These are phyloP conservation scores for Euschistus heros DNA, from an alignment of 1,140 invertebrate genomes.

Conservation along the genomic window DNA sequence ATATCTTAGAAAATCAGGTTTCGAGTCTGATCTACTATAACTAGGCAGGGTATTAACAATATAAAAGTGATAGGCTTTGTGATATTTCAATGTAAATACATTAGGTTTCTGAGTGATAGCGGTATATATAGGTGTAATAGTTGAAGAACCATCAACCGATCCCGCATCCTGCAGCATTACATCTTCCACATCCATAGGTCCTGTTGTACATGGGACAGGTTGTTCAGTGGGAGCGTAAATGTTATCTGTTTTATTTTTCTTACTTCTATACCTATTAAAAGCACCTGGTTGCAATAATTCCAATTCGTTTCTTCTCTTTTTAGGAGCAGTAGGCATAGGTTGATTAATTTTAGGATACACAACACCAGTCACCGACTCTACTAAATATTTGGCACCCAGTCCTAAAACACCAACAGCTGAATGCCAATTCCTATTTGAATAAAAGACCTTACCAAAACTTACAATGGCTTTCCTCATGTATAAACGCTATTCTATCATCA, in stretches of 20 bases:
- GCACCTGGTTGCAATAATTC: no score
- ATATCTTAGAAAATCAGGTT: not conserved
- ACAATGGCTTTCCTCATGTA: not conserved
- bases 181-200: not conserved
- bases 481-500: not conserved
- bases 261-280: not conserved
- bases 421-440: not conserved
- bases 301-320: no score
- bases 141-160: not conserved
- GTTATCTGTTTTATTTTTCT: not conserved
- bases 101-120: no score
- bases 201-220: no score
- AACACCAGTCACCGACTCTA: not conserved
- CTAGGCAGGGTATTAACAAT: no score
- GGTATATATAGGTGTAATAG: not conserved
- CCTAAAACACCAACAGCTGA: not conserved
- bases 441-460: not conserved
- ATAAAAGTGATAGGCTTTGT: not conserved
- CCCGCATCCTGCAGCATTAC: no score
- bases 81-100: no score
- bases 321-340: no score
- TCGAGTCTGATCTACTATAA: not conserved
- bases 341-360: no score
- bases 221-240: not conserved
- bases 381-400: not conserved